phyloP scores from a whole-genome alignment of 2,797 vertebrate genomes.

The Botia almorhae region DNA sequence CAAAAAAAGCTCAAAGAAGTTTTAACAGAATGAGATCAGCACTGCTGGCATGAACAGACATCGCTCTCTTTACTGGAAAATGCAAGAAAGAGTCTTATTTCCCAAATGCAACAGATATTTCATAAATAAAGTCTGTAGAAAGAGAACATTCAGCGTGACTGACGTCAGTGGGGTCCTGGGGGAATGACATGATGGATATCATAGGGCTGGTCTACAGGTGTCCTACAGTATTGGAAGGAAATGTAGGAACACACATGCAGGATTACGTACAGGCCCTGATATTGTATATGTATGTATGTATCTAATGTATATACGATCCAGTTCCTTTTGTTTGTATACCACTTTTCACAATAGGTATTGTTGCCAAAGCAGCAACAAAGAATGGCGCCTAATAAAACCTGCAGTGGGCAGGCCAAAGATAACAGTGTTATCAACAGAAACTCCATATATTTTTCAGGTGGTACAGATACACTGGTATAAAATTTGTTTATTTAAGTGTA shows the following conservation, averaged over 20 bases:
- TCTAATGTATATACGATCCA: conserved; percentile 5
- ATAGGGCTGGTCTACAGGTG: conserved; percentile 37
- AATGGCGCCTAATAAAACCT: not conserved
- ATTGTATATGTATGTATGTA: not conserved
- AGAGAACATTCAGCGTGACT: conserved; percentile 48
- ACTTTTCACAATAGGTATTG: not conserved
- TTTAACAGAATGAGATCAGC: conserved; percentile 55
- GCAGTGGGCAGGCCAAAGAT: not conserved
- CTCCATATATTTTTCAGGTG: not conserved
- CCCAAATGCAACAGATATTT: conserved; percentile 17
- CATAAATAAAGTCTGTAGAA: conserved; percentile 56
- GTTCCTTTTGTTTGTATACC: not conserved
- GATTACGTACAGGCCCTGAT: conserved; percentile 16
- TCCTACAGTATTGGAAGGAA: not conserved
- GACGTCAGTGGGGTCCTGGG: conserved; percentile 53
- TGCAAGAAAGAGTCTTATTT: conserved; percentile 36
- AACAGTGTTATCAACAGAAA: not conserved
- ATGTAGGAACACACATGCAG: not conserved
- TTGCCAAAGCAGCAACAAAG: not conserved
- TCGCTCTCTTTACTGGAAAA: conserved; percentile 45
- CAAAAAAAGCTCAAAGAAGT: conserved; percentile 49
- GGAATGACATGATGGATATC: conserved; percentile 55
- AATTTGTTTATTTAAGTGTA: not conserved
- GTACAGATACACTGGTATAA: not conserved
- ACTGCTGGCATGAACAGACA: conserved; percentile 34